Evolutionary conservation across 2,113 vertebrate species (phyloP), one percentile per base, ranked within the genome.

Genomic region (Hystrix cristata): DNA sequence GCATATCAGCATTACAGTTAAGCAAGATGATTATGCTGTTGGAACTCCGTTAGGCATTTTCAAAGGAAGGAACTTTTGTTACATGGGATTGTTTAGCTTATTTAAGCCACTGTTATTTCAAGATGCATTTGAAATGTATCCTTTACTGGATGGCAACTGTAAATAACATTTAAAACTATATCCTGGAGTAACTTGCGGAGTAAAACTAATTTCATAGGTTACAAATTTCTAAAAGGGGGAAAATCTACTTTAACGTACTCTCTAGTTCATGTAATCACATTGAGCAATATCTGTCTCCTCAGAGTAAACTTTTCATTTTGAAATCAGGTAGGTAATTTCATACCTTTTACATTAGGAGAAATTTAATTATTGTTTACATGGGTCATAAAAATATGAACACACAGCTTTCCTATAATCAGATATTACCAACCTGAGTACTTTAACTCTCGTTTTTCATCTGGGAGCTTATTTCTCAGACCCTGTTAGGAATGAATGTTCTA

Each of bases 121-220:
- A 94, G 93, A 96, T 93, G 93, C 87, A 86, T 92, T 94, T 96
- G 87, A 96, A 97, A 95, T 83, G 86, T 93, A 93, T 80, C 93
- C 72, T 78, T 86, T 82, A 57, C 83, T 97, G 90, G 31, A 78
- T 79, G 82, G 93, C 60, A 93, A 95, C 65, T 69, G 86, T 93
- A 96, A 95, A 91, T 92, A 91, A 83, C 59, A 72, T 86, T 87
- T 71, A 0, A 34, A 94, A 97, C 59, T 51, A 21, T 72, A 23
- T 60, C 83, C 80, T 86, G 34, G 64, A 86, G 65, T 81, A 43
- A 94, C 51, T 94, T 80, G 53, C 53, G 85, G 72, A 60, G 51
- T 67, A 94, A 89, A 92, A 51, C 78, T 95, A 89, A 83, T 92
- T 91, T 95, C 34, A 48, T 74, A 59, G n/a, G 43, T 29, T 69